These are phyloP conservation scores for Lasiommata megera DNA, from an alignment of 2,888 invertebrate species.

Conservation along the genomic window DNA sequence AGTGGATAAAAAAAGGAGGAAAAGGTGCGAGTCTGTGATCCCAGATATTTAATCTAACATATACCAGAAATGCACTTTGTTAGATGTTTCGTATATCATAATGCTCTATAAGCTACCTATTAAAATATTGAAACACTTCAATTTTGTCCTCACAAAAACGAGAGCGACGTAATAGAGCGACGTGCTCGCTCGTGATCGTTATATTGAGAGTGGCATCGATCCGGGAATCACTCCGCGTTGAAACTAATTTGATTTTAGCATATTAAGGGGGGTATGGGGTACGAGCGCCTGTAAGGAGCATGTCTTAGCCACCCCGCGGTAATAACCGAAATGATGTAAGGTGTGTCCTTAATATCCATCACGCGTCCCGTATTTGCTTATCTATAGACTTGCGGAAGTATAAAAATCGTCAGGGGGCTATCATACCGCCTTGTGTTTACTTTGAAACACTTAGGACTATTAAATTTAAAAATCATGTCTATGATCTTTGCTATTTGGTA, in stretches of 20 bases:
- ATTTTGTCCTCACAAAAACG: slow-evolving; percentile 26
- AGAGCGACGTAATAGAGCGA: slow-evolving; percentile 44
- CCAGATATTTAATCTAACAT: too few relatives aligned
- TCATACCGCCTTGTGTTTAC: slow-evolving; percentile 35
- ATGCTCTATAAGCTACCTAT: background rate
- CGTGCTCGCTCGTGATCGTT: slow-evolving; percentile 48
- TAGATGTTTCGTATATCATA: background rate
- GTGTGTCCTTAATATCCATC: slow-evolving; percentile 82
- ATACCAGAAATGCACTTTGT: too few relatives aligned
- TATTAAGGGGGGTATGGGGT: slow-evolving; percentile 65
- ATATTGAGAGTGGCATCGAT: slow-evolving; percentile 71
- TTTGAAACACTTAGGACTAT: slow-evolving; percentile 69
- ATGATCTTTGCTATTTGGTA: background rate
- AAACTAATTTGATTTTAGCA: slow-evolving; percentile 82
- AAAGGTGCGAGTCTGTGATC: too few relatives aligned
- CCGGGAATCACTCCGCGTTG: slow-evolving; percentile 74
- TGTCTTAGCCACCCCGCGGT: slow-evolving; percentile 67
- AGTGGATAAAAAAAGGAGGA: too few relatives aligned
- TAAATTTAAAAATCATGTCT: slow-evolving; percentile 41
- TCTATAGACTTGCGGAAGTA: slow-evolving; percentile 79
- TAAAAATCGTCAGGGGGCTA: slow-evolving; percentile 72
- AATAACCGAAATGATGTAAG: slow-evolving; percentile 82
- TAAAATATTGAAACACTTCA: slow-evolving; percentile 2
- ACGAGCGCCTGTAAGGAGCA: slow-evolving; percentile 66
- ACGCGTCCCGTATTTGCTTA: slow-evolving; percentile 79